phyloP scores from a whole-genome alignment of 1,140 invertebrate genomes.

The Hylaeus anthracinus region DNA sequence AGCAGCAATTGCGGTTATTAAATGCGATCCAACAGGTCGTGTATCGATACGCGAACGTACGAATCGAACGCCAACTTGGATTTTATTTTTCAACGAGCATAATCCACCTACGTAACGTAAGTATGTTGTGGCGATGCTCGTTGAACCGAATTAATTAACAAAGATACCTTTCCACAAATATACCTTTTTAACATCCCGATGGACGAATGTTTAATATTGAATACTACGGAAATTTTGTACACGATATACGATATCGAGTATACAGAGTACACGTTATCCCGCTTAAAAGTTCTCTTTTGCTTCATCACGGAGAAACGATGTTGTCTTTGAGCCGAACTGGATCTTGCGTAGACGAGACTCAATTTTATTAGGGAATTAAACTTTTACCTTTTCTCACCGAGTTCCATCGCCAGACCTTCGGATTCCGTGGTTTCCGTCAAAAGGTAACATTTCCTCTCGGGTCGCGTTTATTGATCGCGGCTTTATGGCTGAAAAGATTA shows the following conservation, averaged over 20 bases:
- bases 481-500: constrained; percentile 62
- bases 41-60: not conserved
- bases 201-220: too few species aligned
- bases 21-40: constrained; percentile 2
- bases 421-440: constrained; percentile 46
- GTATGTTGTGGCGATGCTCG: too few species aligned
- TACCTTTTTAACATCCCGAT: too few species aligned
- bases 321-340: not conserved
- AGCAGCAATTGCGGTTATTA: constrained; percentile 33
- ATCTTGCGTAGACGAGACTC: not conserved
- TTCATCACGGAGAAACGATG: too few species aligned
- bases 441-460: constrained; percentile 58
- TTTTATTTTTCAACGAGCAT: not conserved
- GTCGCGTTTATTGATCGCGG: constrained; percentile 63
- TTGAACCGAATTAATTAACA: too few species aligned
- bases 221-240: too few species aligned
- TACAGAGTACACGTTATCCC: too few species aligned
- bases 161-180: too few species aligned
- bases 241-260: too few species aligned
- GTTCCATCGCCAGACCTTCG: not conserved
- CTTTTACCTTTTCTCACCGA: not conserved
- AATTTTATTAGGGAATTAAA: constrained; percentile 51
- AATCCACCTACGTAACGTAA: too few species aligned
- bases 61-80: constrained; percentile 7
- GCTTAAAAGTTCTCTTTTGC: too few species aligned